A percentile compares a stretch with the other conserved stretches of the same genome.
These are phyloP conservation scores for Benthochromis sp. DNA, from an alignment of 2,113 vertebrate species.

Conservation along the genomic window DNA sequence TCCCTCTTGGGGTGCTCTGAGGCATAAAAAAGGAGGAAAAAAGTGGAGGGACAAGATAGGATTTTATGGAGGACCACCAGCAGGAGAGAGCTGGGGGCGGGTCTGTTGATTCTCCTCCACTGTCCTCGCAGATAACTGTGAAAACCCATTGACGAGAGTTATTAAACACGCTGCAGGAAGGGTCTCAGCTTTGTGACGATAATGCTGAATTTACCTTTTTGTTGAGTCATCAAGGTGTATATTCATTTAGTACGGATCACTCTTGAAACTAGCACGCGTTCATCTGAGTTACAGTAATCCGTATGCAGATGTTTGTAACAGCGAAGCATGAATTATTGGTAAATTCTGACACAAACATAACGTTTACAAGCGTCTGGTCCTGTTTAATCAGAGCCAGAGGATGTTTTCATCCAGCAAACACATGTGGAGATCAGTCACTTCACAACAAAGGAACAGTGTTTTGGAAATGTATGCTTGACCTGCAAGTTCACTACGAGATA, in stretches of 20 bases:
- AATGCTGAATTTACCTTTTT: not conserved
- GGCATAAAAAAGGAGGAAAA: not conserved
- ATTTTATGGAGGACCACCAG: conserved; percentile 20
- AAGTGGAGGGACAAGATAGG: conserved; percentile 27
- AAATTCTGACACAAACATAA: not conserved
- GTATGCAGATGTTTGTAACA: not conserved
- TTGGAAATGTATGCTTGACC: not conserved
- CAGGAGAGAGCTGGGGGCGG: conserved; percentile 20
- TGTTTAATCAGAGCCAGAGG: not conserved
- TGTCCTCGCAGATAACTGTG: conserved; percentile 56
- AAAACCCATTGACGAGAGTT: conserved; percentile 44
- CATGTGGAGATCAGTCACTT: not conserved
- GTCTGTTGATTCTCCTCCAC: not conserved
- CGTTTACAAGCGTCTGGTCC: not conserved
- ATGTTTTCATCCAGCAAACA: not conserved
- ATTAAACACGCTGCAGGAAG: conserved; percentile 62
- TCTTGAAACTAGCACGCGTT: not conserved
- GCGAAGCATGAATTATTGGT: not conserved
- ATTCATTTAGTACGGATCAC: not conserved
- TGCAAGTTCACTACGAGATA: not conserved
- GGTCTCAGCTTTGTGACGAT: conserved; percentile 40
- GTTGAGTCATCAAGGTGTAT: not conserved
- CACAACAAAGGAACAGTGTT: not conserved
- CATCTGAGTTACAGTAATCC: not conserved
- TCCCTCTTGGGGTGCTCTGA: conserved; percentile 28